phyloP scores from a whole-genome alignment of 2,888 invertebrate genomes.

The Drosophila mettleri region DNA sequence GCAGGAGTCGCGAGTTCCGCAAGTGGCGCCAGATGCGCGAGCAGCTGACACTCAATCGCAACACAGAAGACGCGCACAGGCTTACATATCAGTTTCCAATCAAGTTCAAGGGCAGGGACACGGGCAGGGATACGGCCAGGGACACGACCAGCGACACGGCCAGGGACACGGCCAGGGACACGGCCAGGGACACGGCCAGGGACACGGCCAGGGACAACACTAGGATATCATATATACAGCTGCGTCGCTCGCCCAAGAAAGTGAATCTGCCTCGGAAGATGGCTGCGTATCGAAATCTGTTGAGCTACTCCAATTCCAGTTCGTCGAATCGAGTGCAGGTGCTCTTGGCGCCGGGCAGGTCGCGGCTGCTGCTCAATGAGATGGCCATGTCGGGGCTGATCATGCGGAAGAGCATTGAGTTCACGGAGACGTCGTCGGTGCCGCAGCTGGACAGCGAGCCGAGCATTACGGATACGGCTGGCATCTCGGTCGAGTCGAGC shows the following conservation, averaged over 20 bases:
- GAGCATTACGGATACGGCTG: neutral
- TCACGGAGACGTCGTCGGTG: neutral
- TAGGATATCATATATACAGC: no score
- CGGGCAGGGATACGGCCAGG: no score
- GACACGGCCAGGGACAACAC: no score
- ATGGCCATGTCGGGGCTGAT: neutral
- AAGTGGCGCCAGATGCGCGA: neutral
- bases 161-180: neutral
- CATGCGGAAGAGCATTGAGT: neutral
- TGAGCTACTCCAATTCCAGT: no score
- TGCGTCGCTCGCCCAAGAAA: slow-evolving; percentile 16
- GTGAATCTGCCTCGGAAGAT: slow-evolving; percentile 1
- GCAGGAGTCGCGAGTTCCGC: neutral
- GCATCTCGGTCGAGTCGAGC: neutral
- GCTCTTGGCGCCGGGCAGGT: neutral
- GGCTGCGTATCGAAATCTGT: neutral
- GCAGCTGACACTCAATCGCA: neutral
- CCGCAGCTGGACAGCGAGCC: neutral
- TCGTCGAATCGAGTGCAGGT: neutral
- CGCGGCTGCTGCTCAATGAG: neutral
- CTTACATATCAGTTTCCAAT: neutral
- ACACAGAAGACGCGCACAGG: neutral
- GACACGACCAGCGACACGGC: no score
- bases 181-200: neutral
- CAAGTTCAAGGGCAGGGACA: neutral